These are phyloP conservation scores for Steatocranus sp. DNA, from an alignment of 2,797 vertebrate genomes.

Conservation along the genomic window DNA sequence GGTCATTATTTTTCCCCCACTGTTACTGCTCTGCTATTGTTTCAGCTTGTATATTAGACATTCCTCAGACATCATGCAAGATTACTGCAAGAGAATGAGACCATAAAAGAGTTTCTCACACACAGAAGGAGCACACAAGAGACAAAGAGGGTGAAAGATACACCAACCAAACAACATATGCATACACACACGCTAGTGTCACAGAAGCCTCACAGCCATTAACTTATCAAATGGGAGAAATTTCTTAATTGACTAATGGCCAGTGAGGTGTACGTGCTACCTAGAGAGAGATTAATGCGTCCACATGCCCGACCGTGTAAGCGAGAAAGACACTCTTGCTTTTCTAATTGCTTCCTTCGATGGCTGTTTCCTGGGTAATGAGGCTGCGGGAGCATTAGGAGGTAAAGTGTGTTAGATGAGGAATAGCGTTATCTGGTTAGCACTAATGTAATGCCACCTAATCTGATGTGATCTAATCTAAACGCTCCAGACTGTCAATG, in stretches of 20 bases:
- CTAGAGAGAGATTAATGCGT: conserved; percentile 29
- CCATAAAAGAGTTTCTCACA: conserved; percentile 50
- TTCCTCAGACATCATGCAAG: conserved; percentile 63
- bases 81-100: conserved; percentile 37
- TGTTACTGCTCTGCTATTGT: conserved; percentile 52
- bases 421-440: conserved; percentile 59
- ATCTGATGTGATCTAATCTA: conserved; percentile 60
- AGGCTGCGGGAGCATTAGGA: conserved; percentile 44
- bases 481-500: conserved; percentile 18
- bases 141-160: background rate
- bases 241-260: conserved; percentile 24
- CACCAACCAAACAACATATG: background rate
- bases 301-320: background rate
- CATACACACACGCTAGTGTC: background rate
- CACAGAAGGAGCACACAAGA: background rate
- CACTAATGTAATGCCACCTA: conserved; percentile 58
- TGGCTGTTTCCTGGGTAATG: conserved; percentile 52
- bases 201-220: background rate
- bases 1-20: conserved; percentile 54
- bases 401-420: conserved; percentile 50
- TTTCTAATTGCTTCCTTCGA: conserved; percentile 42
- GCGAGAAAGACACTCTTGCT: conserved; percentile 2
- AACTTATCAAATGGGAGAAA: conserved; percentile 10
- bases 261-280: conserved; percentile 1
- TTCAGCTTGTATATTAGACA: conserved; percentile 59